Base-by-base conservation (phyloP, 2,888 invertebrate genomes). In the Sphecodes monilicornis region DNA sequence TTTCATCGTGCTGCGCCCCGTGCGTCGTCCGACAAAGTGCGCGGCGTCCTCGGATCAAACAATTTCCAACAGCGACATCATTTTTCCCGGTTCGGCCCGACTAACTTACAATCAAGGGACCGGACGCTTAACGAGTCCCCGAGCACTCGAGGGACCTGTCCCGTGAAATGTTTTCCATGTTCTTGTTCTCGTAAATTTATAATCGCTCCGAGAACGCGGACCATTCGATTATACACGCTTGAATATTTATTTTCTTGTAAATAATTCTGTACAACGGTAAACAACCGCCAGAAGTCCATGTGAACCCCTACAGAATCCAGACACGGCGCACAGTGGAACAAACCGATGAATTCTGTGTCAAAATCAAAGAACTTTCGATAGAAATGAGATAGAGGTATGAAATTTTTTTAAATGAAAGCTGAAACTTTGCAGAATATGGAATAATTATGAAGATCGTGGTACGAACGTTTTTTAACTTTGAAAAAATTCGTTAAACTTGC, bases 11-110 rank as follows among this genome's bases (percentile, higher is more conserved):
- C 57, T 13, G 54, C 43, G 41, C 3, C 76, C 57, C 32, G 75
- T 66, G 46, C 76, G 50, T 36, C 76, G 50, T 43, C 50, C 71
- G 64, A 78, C 77, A 73, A 69, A 76, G 82, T 69, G 69, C 80
- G 77, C 82, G 46, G 18, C 43, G 16, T 46, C 57, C 60, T 77
- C 77, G 81, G 79, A 57, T 75, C 72, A 69, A 80, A 78, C 69
- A 72, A 80, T 73, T 82, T 78, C 69, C 26, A 32, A 22, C 54
- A 32, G 64, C 69, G 69, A 76, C 72, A 76, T 73, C 71, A 68
- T 68, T 70, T 57, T 36, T n/a, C 36, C 22, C 22, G 29, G 26
- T 29, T 32, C 43, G 26, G 6, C 11, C 22, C 22, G n/a, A 11
- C n/a, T 41, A 70, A 18, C 60, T 36, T 43, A 50, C 57, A 75